Conservation (phyloP, 2,888 invertebrate genomes). For the Enchytraeus crypticus region DNA sequence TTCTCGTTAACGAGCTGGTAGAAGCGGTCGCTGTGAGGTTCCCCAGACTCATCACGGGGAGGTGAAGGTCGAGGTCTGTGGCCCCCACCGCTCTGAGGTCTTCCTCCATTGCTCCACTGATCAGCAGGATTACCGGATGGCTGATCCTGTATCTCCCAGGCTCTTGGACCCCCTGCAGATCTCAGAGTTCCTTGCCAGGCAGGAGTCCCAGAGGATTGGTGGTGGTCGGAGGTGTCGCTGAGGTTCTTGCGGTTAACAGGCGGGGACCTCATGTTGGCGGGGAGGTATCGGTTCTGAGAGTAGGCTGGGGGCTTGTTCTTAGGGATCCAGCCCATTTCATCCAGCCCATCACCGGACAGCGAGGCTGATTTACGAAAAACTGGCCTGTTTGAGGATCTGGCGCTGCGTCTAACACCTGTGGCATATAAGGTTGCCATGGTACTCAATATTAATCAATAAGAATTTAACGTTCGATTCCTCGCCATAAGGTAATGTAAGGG, state of each 20-base stretch:
- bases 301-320: neutral
- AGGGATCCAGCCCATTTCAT: slow-evolving; percentile 13
- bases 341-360: neutral
- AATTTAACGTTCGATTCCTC: too few relatives aligned
- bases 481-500: too few relatives aligned
- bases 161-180: slow-evolving; percentile 22
- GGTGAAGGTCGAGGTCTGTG: too few relatives aligned
- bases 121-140: too few relatives aligned
- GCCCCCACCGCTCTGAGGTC: slow-evolving; percentile 12
- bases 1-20: neutral
- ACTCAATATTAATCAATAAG: too few relatives aligned
- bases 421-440: too few relatives aligned
- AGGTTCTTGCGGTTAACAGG: neutral
- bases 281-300: neutral
- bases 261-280: neutral
- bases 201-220: too few relatives aligned
- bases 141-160: slow-evolving; percentile 31
- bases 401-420: slow-evolving; percentile 4
- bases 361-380: neutral
- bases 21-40: neutral
- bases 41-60: neutral
- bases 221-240: slow-evolving; percentile 5
- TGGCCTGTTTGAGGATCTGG: slow-evolving; percentile 1
- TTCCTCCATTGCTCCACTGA: too few relatives aligned
- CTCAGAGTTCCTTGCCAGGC: slow-evolving; percentile 33